Percentiles rank a stretch among this genome's conserved stretches.
phyloP scores from a whole-genome alignment of 2,797 vertebrate species.

The Smutsia temminckii region DNA sequence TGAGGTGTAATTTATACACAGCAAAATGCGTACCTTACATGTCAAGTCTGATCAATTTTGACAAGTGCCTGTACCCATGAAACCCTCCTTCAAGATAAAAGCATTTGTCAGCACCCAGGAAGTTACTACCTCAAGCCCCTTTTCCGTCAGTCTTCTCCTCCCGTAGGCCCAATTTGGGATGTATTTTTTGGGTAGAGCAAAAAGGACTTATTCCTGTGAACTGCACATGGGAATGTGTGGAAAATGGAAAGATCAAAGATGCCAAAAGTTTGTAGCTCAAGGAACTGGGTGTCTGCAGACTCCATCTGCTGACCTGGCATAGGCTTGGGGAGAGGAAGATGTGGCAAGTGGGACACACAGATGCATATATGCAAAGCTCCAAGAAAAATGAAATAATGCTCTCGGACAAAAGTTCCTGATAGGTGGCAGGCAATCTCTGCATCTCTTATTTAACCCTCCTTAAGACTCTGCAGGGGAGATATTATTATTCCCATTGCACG shows the following conservation, averaged over 20 bases:
- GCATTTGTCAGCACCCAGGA: neutral
- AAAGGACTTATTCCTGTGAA: neutral
- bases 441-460: neutral
- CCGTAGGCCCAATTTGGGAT: neutral
- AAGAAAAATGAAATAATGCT: fast-evolving
- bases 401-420: fast-evolving
- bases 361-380: neutral
- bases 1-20: neutral
- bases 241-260: neutral
- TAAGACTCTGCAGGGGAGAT: neutral
- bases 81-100: neutral
- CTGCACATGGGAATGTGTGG: neutral
- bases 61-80: neutral
- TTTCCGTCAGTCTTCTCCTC: neutral
- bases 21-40: neutral
- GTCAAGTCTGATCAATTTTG: neutral
- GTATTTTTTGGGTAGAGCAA: neutral
- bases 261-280: neutral
- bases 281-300: neutral
- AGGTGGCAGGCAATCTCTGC: no score
- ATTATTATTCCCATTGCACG: neutral
- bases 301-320: neutral
- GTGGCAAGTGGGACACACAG: no score
- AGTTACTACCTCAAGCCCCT: neutral
- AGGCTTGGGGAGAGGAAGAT: neutral